These are phyloP conservation scores for Xiphophorus birchmanni DNA, from an alignment of 2,797 vertebrate species.

Conservation along the genomic window DNA sequence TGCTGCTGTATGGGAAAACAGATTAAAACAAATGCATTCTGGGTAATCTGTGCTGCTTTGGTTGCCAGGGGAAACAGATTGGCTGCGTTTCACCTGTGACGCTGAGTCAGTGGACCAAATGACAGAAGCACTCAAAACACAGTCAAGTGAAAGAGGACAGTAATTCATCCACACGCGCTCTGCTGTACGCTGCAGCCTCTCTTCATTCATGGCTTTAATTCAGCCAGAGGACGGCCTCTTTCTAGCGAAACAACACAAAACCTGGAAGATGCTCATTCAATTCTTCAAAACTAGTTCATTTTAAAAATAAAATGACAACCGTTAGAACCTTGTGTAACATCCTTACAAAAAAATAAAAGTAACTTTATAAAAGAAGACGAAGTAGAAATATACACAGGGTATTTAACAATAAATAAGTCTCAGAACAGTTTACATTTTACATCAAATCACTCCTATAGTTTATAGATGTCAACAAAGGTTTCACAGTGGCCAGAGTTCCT, in stretches of 20 bases:
- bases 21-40: conserved; percentile 32
- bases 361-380: neutral
- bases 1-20: neutral
- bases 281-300: neutral
- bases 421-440: neutral
- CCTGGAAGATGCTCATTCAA: neutral
- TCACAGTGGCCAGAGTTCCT: neutral
- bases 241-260: neutral
- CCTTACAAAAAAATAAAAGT: neutral
- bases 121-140: conserved; percentile 22
- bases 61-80: conserved; percentile 36
- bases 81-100: conserved; percentile 46
- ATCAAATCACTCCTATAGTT: neutral
- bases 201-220: conserved; percentile 13
- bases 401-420: neutral
- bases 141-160: conserved; percentile 43
- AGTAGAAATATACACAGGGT: neutral
- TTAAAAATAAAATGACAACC: neutral
- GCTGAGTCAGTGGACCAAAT: conserved; percentile 24
- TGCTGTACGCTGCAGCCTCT: neutral
- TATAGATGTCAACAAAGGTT: neutral
- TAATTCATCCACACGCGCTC: conserved; percentile 27
- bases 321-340: neutral
- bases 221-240: neutral
- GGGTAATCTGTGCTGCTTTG: conserved; percentile 33